A percentile compares a stretch with the other conserved stretches of the same genome.
Evolutionary conservation across 2,797 vertebrate species (phyloP).

Genomic region (Lepus townsendii): DNA sequence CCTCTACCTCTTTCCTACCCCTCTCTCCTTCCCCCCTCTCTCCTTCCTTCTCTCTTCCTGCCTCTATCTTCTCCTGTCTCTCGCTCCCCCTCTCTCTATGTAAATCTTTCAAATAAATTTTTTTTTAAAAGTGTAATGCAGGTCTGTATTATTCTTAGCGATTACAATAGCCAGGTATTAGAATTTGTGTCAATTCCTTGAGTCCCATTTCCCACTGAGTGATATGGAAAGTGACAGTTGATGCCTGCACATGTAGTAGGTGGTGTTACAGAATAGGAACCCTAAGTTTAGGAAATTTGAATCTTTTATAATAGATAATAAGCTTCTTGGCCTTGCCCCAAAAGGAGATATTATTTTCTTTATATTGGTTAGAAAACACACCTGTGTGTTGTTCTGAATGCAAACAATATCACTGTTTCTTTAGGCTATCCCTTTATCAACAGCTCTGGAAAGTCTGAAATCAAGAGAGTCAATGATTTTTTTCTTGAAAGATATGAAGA

Average conservation of each 20-base stretch:
- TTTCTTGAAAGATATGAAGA: not conserved
- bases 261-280: not conserved
- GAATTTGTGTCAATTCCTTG: not conserved
- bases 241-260: too few relatives aligned
- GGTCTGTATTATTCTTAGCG: not conserved
- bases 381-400: not conserved
- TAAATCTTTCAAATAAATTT: too few relatives aligned
- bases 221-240: not conserved
- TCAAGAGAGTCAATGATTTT: not conserved
- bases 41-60: too few relatives aligned
- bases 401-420: not conserved
- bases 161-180: not conserved
- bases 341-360: not conserved
- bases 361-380: not conserved
- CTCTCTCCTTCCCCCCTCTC: too few relatives aligned
- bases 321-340: not conserved
- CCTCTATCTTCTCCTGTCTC: too few relatives aligned
- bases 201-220: not conserved
- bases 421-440: not conserved
- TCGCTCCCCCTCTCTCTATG: too few relatives aligned
- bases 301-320: not conserved
- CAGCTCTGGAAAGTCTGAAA: not conserved
- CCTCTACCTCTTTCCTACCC: too few relatives aligned
- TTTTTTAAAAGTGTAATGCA: too few relatives aligned
- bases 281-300: not conserved